Percentiles rank a stretch among this genome's conserved stretches.
These are phyloP conservation scores for Scrobipalpa atriplicella DNA, from an alignment of 2,888 invertebrate species.

Conservation along the genomic window DNA sequence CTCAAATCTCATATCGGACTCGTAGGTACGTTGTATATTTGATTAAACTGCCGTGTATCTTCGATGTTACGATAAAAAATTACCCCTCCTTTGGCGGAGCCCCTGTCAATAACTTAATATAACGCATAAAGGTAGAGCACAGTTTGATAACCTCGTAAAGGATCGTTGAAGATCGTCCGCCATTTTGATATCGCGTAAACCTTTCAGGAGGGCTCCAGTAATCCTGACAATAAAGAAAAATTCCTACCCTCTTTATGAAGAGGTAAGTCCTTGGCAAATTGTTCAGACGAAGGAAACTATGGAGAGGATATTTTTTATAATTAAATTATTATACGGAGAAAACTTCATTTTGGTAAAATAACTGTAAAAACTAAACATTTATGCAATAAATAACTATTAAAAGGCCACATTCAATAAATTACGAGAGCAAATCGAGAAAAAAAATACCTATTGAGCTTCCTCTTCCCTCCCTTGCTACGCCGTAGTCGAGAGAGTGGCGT, in stretches of 20 bases:
- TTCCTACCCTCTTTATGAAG: slow-evolving; percentile 81
- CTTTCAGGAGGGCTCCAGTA: slow-evolving; percentile 75
- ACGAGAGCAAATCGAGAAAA: no score
- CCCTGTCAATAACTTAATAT: slow-evolving; percentile 74
- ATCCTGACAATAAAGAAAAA: slow-evolving; percentile 82
- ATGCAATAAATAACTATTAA: no score
- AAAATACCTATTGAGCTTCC: no score
- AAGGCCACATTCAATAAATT: no score
- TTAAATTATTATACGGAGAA: no score
- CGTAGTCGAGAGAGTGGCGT: no score
- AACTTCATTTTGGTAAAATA: no score
- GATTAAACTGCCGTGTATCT: slow-evolving; percentile 16
- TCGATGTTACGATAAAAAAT: slow-evolving; percentile 15
- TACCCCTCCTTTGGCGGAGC: slow-evolving; percentile 6
- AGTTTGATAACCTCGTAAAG: slow-evolving; percentile 75
- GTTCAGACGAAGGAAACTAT: slow-evolving; percentile 47
- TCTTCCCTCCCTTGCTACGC: no score
- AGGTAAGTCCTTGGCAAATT: slow-evolving; percentile 82
- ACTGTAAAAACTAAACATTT: no score
- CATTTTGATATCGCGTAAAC: slow-evolving; percentile 79
- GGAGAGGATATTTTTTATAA: slow-evolving; percentile 49
- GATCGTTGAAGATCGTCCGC: slow-evolving; percentile 54
- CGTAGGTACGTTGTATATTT: slow-evolving; percentile 16
- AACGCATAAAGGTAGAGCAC: slow-evolving; percentile 70
- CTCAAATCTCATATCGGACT: slow-evolving; percentile 6